Conservation (phyloP, 2,888 invertebrate species). For the Smittia sp. region DNA sequence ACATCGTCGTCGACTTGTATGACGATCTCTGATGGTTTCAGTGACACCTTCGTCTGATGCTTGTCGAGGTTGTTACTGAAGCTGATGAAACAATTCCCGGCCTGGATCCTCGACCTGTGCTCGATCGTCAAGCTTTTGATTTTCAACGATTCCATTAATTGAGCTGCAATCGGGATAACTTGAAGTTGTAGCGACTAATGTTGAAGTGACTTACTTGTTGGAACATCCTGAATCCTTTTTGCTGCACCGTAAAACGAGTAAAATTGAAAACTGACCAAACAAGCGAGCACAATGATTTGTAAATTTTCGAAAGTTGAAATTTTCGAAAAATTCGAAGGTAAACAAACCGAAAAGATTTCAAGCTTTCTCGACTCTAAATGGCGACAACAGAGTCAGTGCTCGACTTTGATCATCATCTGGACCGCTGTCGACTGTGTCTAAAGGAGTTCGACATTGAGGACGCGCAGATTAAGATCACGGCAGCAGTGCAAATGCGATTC, state of each 20-base stretch:
- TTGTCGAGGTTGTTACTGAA: background rate
- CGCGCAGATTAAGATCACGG: constrained; percentile 22
- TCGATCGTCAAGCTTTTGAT: constrained; percentile 24
- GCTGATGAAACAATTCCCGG: constrained; percentile 17
- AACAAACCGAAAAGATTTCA: too few relatives aligned
- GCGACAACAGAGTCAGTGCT: background rate
- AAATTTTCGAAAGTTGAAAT: too few relatives aligned
- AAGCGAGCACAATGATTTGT: too few relatives aligned
- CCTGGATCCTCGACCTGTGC: background rate
- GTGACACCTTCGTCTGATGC: background rate
- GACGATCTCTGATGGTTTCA: constrained; percentile 9
- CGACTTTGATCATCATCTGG: constrained; percentile 19
- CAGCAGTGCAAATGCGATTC: background rate
- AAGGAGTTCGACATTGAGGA: constrained; percentile 20
- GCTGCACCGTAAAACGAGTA: too few relatives aligned
- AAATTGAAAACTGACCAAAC: too few relatives aligned
- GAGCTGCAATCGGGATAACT: background rate
- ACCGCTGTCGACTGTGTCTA: constrained; percentile 18
- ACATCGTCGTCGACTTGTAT: constrained; percentile 10
- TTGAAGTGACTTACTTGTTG: too few relatives aligned
- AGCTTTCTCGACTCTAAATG: too few relatives aligned
- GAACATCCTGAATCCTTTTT: too few relatives aligned
- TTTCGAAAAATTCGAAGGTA: too few relatives aligned
- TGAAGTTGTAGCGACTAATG: too few relatives aligned
- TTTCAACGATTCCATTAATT: constrained; percentile 22